Conservation (phyloP, 1,140 invertebrate genomes). For the Drosophila nannoptera region DNA sequence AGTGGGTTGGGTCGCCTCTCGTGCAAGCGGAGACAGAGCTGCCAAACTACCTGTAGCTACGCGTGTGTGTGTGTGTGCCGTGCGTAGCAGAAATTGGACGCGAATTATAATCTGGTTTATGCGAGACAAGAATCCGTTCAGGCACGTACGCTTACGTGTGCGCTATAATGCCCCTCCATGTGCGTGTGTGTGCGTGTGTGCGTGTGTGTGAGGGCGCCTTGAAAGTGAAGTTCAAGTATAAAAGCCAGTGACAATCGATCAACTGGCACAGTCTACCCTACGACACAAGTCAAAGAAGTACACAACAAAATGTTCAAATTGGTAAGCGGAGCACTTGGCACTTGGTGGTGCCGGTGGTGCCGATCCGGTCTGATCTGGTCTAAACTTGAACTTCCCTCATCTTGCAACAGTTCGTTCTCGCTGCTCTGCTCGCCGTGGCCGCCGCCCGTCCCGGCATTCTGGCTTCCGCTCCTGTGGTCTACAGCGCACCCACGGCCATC, state of each 20-base stretch:
- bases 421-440: slow-evolving; percentile 81
- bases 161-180: too few species aligned
- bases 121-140: slow-evolving; percentile 60
- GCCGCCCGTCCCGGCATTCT: slow-evolving; percentile 80
- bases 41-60: slow-evolving; percentile 11
- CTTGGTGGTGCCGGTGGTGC: neutral
- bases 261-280: slow-evolving; percentile 50
- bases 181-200: slow-evolving; percentile 14
- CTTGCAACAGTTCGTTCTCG: slow-evolving; percentile 80
- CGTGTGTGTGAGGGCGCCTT: slow-evolving; percentile 27
- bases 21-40: neutral
- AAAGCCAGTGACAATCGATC: slow-evolving; percentile 56
- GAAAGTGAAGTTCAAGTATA: slow-evolving; percentile 67
- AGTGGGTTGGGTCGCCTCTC: slow-evolving; percentile 46
- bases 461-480: slow-evolving; percentile 60
- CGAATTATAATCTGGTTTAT: slow-evolving; percentile 71
- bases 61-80: too few species aligned
- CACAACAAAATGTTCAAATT: slow-evolving; percentile 78
- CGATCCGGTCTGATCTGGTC: neutral
- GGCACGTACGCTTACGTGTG: slow-evolving; percentile 68
- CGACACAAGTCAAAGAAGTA: slow-evolving; percentile 64
- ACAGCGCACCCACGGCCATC: slow-evolving; percentile 50
- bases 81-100: slow-evolving; percentile 53
- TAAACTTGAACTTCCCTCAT: neutral
- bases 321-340: slow-evolving; percentile 64